These are phyloP conservation scores for Pagrus major DNA, from an alignment of 2,113 vertebrate species.

Conservation along the genomic window DNA sequence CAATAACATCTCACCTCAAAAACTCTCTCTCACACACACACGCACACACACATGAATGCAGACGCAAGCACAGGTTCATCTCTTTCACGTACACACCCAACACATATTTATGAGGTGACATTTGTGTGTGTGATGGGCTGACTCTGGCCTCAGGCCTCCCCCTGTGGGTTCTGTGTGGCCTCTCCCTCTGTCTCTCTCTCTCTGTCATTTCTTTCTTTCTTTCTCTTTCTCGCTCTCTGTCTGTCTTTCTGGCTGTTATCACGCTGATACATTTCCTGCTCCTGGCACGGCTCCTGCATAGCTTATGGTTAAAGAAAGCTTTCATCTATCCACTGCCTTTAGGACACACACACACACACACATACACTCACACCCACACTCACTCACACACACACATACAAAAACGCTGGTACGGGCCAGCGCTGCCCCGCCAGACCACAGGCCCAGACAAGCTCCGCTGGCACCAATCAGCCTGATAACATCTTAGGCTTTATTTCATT, in stretches of 20 bases:
- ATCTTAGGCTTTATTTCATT: conserved; percentile 84
- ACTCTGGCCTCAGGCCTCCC: conserved; percentile 70
- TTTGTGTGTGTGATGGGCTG: conserved; percentile 50
- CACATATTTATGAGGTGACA: conserved; percentile 74
- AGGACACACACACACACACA: conserved; percentile 78
- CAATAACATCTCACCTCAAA: conserved; percentile 18
- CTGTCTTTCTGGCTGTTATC: conserved; percentile 85
- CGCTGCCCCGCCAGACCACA: conserved; percentile 81
- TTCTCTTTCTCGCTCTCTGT: conserved; percentile 65
- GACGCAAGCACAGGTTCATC: conserved; percentile 51
- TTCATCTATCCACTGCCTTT: conserved; percentile 85
- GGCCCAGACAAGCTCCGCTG: conserved; percentile 84
- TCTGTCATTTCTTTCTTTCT: conserved; percentile 49
- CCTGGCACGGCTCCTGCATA: conserved; percentile 86
- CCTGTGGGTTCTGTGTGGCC: conserved; percentile 58
- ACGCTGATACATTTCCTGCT: conserved; percentile 85
- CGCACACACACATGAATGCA: conserved; percentile 14
- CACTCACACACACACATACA: conserved; percentile 40
- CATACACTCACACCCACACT: conserved; percentile 39
- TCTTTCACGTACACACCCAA: conserved; percentile 60
- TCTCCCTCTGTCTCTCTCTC: conserved; percentile 33
- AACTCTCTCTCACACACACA: conserved; percentile 19
- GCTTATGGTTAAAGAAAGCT: conserved; percentile 87
- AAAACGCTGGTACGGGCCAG: conserved; percentile 67
- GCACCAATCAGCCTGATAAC: conserved; percentile 84